phyloP scores from a whole-genome alignment of 2,113 vertebrate genomes.

The Austrofundulus limnaeus region DNA sequence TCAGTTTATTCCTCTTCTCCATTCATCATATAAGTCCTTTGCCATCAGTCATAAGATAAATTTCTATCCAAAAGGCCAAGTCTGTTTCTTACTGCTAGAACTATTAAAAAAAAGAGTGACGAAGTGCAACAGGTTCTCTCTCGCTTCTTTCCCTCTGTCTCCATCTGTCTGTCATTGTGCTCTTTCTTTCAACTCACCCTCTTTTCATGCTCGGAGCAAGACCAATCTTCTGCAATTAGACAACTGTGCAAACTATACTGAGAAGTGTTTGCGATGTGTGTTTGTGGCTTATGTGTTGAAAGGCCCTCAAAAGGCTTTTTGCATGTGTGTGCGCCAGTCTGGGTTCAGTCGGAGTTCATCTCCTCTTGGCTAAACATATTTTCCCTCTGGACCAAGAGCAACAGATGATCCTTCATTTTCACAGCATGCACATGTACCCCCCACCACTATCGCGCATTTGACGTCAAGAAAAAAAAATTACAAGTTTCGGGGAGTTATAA shows the following conservation, averaged over 20 bases:
- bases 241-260: constrained; percentile 61
- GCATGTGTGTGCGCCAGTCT: constrained; percentile 37
- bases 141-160: constrained; percentile 14
- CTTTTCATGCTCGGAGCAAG: constrained; percentile 40
- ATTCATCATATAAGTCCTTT: constrained; percentile 30
- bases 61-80: constrained; percentile 17
- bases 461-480: constrained; percentile 12
- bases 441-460: constrained; percentile 15
- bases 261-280: constrained; percentile 54
- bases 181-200: constrained; percentile 12
- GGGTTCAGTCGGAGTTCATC: constrained; percentile 70
- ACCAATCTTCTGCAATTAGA: constrained; percentile 72
- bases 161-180: constrained; percentile 40
- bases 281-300: constrained; percentile 48
- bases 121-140: constrained; percentile 27
- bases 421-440: constrained; percentile 9
- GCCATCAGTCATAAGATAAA: constrained; percentile 42
- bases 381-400: constrained; percentile 53
- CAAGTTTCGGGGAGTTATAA: neutral
- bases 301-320: constrained; percentile 37
- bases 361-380: constrained; percentile 56
- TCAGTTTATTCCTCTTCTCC: constrained; percentile 27
- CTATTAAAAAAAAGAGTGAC: constrained; percentile 25
- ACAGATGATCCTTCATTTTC: constrained; percentile 56
- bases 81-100: constrained; percentile 20